phyloP scores from a whole-genome alignment of 37 sponge, comb jelly and placozoan genomes.

The Axinella damicornis region DNA sequence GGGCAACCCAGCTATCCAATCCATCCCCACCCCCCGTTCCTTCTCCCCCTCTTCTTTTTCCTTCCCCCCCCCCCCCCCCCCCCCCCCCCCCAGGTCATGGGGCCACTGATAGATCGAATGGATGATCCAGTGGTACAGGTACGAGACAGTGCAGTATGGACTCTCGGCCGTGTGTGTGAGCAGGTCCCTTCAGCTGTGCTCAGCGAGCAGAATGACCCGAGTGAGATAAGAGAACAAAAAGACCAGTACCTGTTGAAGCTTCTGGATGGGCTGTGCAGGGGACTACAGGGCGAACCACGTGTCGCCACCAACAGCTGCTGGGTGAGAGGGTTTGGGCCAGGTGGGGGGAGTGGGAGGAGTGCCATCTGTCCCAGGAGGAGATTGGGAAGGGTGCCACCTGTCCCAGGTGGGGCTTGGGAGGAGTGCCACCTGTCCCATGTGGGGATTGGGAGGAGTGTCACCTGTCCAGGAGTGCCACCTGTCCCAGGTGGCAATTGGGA shows the following conservation, averaged over 20 bases:
- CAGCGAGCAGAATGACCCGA: too few relatives aligned
- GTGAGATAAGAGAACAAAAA: too few relatives aligned
- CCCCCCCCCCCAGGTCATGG: constrained; percentile 51
- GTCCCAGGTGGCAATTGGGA: too few relatives aligned
- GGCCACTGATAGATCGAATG: constrained; percentile 77
- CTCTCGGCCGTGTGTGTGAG: constrained; percentile 94
- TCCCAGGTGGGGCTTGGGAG: too few relatives aligned
- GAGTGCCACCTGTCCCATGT: too few relatives aligned
- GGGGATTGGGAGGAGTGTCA: too few relatives aligned
- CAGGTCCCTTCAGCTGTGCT: constrained; percentile 82
- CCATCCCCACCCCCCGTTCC: not conserved
- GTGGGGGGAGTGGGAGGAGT: not conserved
- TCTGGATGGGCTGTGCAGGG: constrained; percentile 66
- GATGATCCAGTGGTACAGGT: constrained; percentile 86
- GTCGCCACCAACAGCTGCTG: constrained; percentile 98
- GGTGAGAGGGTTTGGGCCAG: constrained; percentile 52
- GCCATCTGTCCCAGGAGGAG: too few relatives aligned
- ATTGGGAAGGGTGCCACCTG: too few relatives aligned
- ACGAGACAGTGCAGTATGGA: constrained; percentile 97
- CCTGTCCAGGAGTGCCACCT: too few relatives aligned
- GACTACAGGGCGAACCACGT: constrained; percentile 86
- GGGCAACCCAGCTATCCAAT: too few relatives aligned
- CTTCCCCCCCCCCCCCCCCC: too few relatives aligned
- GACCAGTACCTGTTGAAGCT: constrained; percentile 55
- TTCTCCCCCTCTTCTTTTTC: not conserved